Evolutionary conservation across 2,113 vertebrate genomes (phyloP), one percentile per base, ranked within the genome.

Genomic region (Phyllostomus discolor): DNA sequence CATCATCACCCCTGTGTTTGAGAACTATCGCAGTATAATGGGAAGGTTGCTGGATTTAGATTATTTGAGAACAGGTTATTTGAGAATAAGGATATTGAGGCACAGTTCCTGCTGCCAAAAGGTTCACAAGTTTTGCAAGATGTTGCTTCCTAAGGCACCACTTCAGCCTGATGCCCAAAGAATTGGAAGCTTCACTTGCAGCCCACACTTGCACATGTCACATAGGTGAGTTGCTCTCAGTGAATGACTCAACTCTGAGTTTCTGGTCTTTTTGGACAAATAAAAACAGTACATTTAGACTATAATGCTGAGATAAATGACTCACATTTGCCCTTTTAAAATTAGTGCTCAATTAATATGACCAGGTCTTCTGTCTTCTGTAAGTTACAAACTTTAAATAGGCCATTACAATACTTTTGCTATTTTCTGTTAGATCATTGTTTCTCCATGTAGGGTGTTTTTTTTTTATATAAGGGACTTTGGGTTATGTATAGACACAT

Each of bases 261-360:
- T 84, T 41, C 64, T 70, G 82, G 62, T 59, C 26, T 70, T 95
- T 95, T 78, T 66, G 69, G 41, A 64, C 20, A 79, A 83, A 78
- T 43, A 33, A 57, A 90, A 41, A 59, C 66, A 62, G 35, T 79
- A 46, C 50, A 88, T 72, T 50, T 79, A 83, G 64, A 22, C 46
- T 79, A 64, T 28, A 67, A 24, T 59, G 46, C 46, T 67, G 22
- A 78, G 66, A 95, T 78, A 66, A 33, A 64, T 87, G 70, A 88
- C 24, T 59, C 35, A 66, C 6, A 73, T 80, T 73, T 90, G 38
- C 26, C 4, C n/a, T n/a, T 22, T 80, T 93, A 80, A 91, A 52
- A 35, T 79, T 59, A 83, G 52, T 33, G 28, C 79, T 93, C 52
- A 48, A 38, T 73, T 79, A 95, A 88, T 41, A 33, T 46, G n/a